These are phyloP conservation scores for Julus scandinavius DNA, from an alignment of 2,888 invertebrate species.

Conservation along the genomic window DNA sequence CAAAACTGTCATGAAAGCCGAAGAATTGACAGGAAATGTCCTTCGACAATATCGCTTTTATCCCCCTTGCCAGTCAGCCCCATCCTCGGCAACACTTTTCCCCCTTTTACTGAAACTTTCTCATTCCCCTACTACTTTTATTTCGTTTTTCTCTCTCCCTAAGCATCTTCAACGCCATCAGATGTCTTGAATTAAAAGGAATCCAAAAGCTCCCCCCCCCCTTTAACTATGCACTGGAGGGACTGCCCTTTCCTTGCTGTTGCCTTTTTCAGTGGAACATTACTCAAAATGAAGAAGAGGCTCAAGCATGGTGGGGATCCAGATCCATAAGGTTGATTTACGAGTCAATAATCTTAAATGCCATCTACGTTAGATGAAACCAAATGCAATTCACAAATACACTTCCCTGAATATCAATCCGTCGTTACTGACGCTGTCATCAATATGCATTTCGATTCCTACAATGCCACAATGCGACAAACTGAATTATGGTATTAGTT, in stretches of 20 bases:
- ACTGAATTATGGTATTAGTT: conserved; percentile 23
- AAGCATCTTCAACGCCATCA: conserved; percentile 43
- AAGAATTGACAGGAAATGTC: conserved; percentile 51
- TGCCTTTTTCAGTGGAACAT: conserved; percentile 37
- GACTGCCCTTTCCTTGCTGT: conserved; percentile 9
- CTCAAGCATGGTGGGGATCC: conserved; percentile 13
- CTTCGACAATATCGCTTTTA: conserved; percentile 47
- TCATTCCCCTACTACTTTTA: conserved; percentile 39
- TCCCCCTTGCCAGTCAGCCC: conserved; percentile 17
- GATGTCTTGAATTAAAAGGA: conserved; percentile 49
- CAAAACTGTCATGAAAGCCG: conserved; percentile 50
- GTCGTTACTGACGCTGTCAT: background rate
- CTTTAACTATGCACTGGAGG: background rate
- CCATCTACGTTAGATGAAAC: conserved; percentile 40
- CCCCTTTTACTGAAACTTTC: background rate
- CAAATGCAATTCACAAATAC: conserved; percentile 16
- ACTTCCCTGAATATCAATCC: conserved; percentile 36
- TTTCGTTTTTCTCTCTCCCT: conserved; percentile 44
- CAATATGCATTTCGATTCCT: background rate
- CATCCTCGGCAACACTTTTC: conserved; percentile 15
- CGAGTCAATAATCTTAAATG: conserved; percentile 44
- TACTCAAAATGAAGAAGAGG: conserved; percentile 29
- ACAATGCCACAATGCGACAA: background rate
- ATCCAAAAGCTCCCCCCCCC: background rate
- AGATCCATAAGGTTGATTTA: conserved; percentile 29